A percentile compares a stretch with the other conserved stretches of the same genome.
Evolutionary conservation across 2,797 vertebrate species (phyloP).

Genomic region (Rachycentron canadum): DNA sequence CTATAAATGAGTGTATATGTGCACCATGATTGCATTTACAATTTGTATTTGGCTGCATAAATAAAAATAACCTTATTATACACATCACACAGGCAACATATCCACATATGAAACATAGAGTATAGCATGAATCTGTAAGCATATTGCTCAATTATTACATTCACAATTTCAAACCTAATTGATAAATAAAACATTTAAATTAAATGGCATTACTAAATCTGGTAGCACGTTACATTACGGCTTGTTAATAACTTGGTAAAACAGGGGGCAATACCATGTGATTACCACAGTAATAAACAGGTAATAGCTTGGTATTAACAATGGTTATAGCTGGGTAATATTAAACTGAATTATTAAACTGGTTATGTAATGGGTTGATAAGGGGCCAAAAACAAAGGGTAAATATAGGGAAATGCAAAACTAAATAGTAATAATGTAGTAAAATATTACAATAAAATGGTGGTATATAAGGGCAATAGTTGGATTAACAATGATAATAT

Average conservation of each 20-base stretch:
- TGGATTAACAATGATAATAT: not conserved
- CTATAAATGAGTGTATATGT: slow-evolving; percentile 31
- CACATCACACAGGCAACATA: slow-evolving; percentile 58
- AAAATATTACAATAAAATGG: not conserved
- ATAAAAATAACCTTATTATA: slow-evolving; percentile 56
- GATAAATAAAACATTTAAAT: slow-evolving; percentile 74
- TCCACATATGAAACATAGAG: slow-evolving; percentile 64
- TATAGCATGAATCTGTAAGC: slow-evolving; percentile 71
- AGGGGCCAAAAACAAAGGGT: not conserved
- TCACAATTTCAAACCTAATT: slow-evolving; percentile 71
- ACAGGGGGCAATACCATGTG: not conserved
- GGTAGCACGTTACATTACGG: not conserved
- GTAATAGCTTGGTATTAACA: no score
- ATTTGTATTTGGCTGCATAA: slow-evolving; percentile 50
- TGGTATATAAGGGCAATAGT: no score
- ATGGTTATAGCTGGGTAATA: not conserved
- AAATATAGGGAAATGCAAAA: not conserved
- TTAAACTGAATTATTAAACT: not conserved
- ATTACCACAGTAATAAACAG: no score
- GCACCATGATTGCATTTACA: slow-evolving; percentile 45
- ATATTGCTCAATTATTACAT: slow-evolving; percentile 78
- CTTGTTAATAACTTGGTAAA: not conserved
- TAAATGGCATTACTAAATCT: slow-evolving; percentile 57
- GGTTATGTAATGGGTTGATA: no score
- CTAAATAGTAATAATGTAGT: not conserved